Conservation (phyloP, 2,888 invertebrate genomes). For the Noctua janthe region DNA sequence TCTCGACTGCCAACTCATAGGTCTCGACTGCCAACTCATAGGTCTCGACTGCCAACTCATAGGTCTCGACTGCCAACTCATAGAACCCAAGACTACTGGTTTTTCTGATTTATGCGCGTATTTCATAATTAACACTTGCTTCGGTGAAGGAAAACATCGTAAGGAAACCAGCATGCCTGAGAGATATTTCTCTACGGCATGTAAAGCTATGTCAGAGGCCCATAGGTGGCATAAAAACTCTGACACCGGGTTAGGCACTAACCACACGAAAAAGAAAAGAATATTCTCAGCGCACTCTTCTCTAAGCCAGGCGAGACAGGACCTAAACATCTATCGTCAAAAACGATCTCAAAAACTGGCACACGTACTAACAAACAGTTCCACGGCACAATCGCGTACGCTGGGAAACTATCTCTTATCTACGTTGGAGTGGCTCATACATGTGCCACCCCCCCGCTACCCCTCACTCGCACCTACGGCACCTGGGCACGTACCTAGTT, state of each 20-base stretch:
- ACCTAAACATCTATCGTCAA: slow-evolving; percentile 17
- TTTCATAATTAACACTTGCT: not conserved
- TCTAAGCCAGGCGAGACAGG: not conserved
- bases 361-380: slow-evolving; percentile 39
- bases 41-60: not conserved
- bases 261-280: not conserved
- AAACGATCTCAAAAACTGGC: slow-evolving; percentile 33
- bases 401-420: slow-evolving; percentile 45
- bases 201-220: not conserved
- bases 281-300: not conserved
- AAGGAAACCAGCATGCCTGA: not conserved
- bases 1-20: not conserved
- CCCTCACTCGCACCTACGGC: not conserved
- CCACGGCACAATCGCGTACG: slow-evolving; percentile 20
- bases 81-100: not conserved
- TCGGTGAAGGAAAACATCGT: not conserved
- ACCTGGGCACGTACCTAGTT: slow-evolving; percentile 49
- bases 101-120: not conserved
- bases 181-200: not conserved
- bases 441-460: not conserved
- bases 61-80: not conserved
- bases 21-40: not conserved
- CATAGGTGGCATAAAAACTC: not conserved
- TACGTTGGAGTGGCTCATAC: slow-evolving; percentile 22
- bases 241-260: not conserved